Evolutionary conservation across 92 coral and sea anemone genomes (phyloP).

Genomic region (Siderastrea siderea): DNA sequence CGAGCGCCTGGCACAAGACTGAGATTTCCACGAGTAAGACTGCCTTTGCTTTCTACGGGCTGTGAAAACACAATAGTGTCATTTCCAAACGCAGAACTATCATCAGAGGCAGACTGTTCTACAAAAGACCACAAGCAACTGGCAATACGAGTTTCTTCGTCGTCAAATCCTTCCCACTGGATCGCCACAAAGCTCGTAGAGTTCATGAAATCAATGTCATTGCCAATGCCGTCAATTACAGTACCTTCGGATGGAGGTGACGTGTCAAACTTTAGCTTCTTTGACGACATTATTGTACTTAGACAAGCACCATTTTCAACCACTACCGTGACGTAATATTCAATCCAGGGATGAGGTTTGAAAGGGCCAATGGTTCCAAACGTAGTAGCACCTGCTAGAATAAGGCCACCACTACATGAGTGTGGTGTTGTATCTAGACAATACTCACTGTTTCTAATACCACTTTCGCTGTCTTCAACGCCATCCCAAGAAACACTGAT

Average conservation of each 20-base stretch:
- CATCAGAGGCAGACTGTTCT: slow-evolving; percentile 74
- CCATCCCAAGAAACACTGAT: slow-evolving; percentile 79
- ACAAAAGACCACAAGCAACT: slow-evolving; percentile 81
- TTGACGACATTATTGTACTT: slow-evolving; percentile 76
- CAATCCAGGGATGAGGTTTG: slow-evolving; percentile 60
- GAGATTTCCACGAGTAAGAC: slow-evolving; percentile 64
- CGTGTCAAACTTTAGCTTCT: slow-evolving; percentile 73
- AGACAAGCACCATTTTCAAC: slow-evolving; percentile 87
- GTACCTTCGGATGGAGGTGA: slow-evolving; percentile 90
- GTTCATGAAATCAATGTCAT: slow-evolving; percentile 77
- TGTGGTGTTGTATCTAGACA: slow-evolving; percentile 84
- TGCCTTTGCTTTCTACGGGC: slow-evolving; percentile 66
- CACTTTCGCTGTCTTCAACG: slow-evolving; percentile 81
- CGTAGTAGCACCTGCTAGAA: slow-evolving; percentile 44
- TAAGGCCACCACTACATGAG: slow-evolving; percentile 57
- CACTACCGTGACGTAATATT: slow-evolving; percentile 77
- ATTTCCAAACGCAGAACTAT: slow-evolving; percentile 72
- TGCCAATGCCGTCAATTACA: slow-evolving; percentile 82
- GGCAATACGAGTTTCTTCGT: slow-evolving; percentile 77
- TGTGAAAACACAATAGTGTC: slow-evolving; percentile 63
- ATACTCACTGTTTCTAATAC: slow-evolving; percentile 65
- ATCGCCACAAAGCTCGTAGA: slow-evolving; percentile 57
- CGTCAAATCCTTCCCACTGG: slow-evolving; percentile 86
- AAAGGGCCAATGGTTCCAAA: slow-evolving; percentile 72
- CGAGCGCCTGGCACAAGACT: slow-evolving; percentile 82